phyloP scores from a whole-genome alignment of 2,797 vertebrate genomes.

The Thalassophryne amazonica region DNA sequence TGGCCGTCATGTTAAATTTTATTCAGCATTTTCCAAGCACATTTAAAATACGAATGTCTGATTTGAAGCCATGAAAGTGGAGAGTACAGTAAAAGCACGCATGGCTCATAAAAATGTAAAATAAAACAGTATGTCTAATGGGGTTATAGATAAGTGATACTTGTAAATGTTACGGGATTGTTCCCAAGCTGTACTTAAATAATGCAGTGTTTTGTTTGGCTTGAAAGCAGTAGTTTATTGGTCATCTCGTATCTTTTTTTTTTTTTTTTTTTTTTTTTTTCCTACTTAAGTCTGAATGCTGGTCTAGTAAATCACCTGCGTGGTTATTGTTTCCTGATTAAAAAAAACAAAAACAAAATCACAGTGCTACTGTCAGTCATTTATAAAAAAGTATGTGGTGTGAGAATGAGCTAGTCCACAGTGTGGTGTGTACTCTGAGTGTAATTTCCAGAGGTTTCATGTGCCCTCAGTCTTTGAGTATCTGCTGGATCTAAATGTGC shows the following conservation, averaged over 20 bases:
- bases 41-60: conserved; percentile 41
- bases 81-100: conserved; percentile 12
- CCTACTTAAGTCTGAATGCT: conserved; percentile 46
- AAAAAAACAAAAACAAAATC: conserved; percentile 51
- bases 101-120: conserved; percentile 32
- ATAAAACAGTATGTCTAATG: conserved; percentile 33
- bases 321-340: conserved; percentile 55
- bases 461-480: too few species aligned
- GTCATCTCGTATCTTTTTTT: conserved; percentile 52
- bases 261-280: conserved; percentile 36
- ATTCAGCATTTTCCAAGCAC: conserved; percentile 35
- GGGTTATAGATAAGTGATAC: conserved; percentile 10
- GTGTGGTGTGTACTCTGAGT: too few species aligned
- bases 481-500: too few species aligned
- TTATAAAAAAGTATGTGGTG: too few species aligned
- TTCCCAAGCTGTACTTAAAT: conserved; percentile 36
- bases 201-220: conserved; percentile 64
- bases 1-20: conserved; percentile 40
- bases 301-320: conserved; percentile 49
- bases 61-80: conserved; percentile 18
- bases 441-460: too few species aligned
- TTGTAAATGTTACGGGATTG: conserved; percentile 22
- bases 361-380: too few species aligned
- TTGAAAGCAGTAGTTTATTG: conserved; percentile 43
- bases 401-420: too few species aligned